phyloP scores from a whole-genome alignment of 2,888 invertebrate species.

The Aphodius sticticus region DNA sequence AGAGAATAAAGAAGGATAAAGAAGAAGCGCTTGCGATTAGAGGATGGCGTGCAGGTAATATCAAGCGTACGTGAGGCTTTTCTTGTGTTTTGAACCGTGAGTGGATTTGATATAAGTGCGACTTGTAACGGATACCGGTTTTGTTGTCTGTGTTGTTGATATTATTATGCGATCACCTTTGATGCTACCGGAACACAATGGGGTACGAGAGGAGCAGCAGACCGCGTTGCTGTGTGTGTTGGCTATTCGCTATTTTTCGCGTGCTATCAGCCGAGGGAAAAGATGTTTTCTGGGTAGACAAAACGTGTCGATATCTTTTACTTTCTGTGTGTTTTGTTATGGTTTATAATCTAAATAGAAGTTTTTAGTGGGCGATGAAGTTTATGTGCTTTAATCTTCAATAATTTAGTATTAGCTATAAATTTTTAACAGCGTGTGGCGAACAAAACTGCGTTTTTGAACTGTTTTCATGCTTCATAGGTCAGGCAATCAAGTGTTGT shows the following conservation, averaged over 20 bases:
- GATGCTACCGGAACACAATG: neutral
- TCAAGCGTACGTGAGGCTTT: neutral
- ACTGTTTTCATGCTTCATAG: no score
- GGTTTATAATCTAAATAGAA: no score
- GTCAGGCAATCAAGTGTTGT: no score
- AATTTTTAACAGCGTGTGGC: no score
- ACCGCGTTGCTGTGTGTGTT: neutral
- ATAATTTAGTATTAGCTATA: no score
- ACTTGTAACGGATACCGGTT: conserved; percentile 32
- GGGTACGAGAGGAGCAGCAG: neutral
- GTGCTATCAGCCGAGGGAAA: neutral
- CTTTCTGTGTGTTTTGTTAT: no score
- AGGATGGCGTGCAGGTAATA: neutral
- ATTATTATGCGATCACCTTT: neutral
- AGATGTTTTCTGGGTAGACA: neutral
- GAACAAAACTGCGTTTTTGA: no score
- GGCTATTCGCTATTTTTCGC: neutral
- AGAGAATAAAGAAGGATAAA: neutral
- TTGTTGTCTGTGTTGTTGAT: neutral
- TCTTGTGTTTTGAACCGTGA: conserved; percentile 39
- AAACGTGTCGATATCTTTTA: no score
- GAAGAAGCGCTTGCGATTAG: neutral
- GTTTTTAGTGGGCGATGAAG: no score
- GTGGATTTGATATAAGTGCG: conserved; percentile 32
- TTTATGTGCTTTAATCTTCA: no score